phyloP scores from a whole-genome alignment of 2,888 invertebrate species.

The Drosophila leonis region DNA sequence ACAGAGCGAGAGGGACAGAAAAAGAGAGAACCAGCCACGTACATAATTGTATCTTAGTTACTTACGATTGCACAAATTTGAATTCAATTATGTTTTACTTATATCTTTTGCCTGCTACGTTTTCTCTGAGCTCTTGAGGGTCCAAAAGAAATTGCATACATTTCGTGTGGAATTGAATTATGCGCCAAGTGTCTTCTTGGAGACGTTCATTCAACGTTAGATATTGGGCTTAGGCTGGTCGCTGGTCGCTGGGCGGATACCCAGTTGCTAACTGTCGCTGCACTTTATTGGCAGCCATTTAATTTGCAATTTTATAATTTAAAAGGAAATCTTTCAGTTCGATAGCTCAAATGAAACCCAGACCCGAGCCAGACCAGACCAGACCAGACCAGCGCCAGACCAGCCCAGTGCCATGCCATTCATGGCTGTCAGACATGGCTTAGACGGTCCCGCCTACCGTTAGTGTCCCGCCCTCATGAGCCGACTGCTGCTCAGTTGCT shows the following conservation, averaged over 20 bases:
- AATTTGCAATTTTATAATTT: slow-evolving; percentile 81
- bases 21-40: slow-evolving; percentile 64
- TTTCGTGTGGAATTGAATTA: slow-evolving; percentile 79
- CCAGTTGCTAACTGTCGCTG: slow-evolving; percentile 48
- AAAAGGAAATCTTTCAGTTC: slow-evolving; percentile 81
- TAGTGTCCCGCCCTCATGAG: not conserved
- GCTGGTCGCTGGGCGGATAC: slow-evolving; percentile 4
- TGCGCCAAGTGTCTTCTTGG: slow-evolving; percentile 60
- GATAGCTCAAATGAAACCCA: slow-evolving; percentile 71
- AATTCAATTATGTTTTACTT: slow-evolving; percentile 81
- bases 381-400: not conserved
- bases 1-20: slow-evolving; percentile 9
- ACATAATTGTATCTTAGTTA: slow-evolving; percentile 81
- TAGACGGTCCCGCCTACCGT: slow-evolving; percentile 5
- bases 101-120: slow-evolving; percentile 58
- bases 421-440: slow-evolving; percentile 51
- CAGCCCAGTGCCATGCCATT: slow-evolving; percentile 2
- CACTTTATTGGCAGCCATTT: slow-evolving; percentile 71
- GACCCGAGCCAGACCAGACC: not conserved
- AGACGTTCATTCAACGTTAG: slow-evolving; percentile 35
- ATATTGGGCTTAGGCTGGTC: slow-evolving; percentile 11
- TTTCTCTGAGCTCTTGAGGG: slow-evolving; percentile 13
- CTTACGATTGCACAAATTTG: slow-evolving; percentile 81
- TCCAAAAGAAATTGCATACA: slow-evolving; percentile 75
- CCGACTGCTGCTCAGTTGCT: slow-evolving; percentile 31